phyloP scores from a whole-genome alignment of 2,113 vertebrate genomes.

The Capreolus pygargus region DNA sequence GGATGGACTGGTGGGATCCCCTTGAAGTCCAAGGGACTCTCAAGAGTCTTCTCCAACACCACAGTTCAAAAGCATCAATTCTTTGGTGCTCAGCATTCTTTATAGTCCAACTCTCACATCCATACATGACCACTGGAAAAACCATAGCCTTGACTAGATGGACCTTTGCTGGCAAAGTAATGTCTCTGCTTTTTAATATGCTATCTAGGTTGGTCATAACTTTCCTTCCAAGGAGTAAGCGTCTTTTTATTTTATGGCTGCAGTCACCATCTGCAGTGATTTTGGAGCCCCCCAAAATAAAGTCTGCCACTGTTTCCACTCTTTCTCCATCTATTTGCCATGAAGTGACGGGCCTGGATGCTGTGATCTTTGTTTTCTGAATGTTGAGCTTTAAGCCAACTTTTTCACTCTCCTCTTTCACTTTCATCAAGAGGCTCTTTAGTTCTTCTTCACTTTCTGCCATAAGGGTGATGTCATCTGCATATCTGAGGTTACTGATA shows the following conservation, averaged over 20 bases:
- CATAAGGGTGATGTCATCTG: background rate
- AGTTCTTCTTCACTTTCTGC: background rate
- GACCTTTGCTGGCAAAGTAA: background rate
- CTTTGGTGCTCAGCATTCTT: background rate
- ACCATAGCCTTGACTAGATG: background rate
- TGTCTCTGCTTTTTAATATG: background rate
- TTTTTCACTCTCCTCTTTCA: background rate
- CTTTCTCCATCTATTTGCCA: background rate
- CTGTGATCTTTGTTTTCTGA: background rate
- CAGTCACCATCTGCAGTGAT: background rate
- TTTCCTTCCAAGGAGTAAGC: too few species aligned
- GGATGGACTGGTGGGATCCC: background rate
- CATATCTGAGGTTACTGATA: background rate
- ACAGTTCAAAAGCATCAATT: background rate
- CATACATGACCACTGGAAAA: background rate
- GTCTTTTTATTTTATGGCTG: too few species aligned
- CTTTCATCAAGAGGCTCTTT: background rate
- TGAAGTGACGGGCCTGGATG: rapidly evolving
- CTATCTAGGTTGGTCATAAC: background rate
- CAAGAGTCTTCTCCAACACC: background rate
- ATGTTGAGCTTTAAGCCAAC: background rate
- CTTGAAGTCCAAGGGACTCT: background rate
- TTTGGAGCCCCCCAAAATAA: rapidly evolving
- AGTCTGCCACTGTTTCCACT: background rate
- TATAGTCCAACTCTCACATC: background rate